phyloP scores from a whole-genome alignment of 2,113 vertebrate species.

The Hiodon tergisus region DNA sequence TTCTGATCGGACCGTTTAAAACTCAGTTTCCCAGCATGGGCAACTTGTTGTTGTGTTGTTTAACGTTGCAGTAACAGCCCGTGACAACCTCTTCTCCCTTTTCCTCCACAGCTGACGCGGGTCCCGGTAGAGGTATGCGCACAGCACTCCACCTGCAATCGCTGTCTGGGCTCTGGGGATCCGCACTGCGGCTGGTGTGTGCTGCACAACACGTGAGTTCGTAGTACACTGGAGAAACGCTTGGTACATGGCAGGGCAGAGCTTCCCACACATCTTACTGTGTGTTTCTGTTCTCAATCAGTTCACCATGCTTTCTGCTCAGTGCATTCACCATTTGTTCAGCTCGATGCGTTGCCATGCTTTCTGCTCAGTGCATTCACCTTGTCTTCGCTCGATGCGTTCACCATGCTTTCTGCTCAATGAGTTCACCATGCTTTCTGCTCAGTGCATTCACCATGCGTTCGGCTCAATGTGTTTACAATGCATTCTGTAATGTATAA shows the following conservation, averaged over 20 bases:
- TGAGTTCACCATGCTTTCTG: too few relatives aligned
- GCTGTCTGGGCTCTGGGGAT: slow-evolving; percentile 89
- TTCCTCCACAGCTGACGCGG: slow-evolving; percentile 73
- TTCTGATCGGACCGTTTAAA: not conserved
- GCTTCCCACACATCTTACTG: too few relatives aligned
- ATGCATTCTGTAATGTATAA: too few relatives aligned
- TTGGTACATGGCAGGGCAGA: not conserved
- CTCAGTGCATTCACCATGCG: too few relatives aligned
- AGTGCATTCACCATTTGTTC: too few relatives aligned
- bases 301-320: too few relatives aligned
- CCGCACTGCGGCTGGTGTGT: slow-evolving; percentile 98
- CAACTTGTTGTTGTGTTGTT: not conserved
- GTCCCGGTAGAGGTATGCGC: slow-evolving; percentile 89
- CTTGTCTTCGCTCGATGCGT: too few relatives aligned
- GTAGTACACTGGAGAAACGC: not conserved
- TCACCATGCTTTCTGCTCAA: too few relatives aligned
- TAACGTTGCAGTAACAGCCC: not conserved
- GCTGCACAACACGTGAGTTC: slow-evolving; percentile 90
- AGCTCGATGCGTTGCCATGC: too few relatives aligned
- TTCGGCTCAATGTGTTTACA: too few relatives aligned
- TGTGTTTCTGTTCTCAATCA: not conserved
- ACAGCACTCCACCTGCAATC: slow-evolving; percentile 80
- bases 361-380: too few relatives aligned
- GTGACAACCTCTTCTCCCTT: slow-evolving; percentile 20
- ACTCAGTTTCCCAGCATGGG: too few relatives aligned